Evolutionary conservation across 1,140 invertebrate species (phyloP), one percentile per base, ranked within the genome.

Genomic region (Macrobrachium rosenbergii): DNA sequence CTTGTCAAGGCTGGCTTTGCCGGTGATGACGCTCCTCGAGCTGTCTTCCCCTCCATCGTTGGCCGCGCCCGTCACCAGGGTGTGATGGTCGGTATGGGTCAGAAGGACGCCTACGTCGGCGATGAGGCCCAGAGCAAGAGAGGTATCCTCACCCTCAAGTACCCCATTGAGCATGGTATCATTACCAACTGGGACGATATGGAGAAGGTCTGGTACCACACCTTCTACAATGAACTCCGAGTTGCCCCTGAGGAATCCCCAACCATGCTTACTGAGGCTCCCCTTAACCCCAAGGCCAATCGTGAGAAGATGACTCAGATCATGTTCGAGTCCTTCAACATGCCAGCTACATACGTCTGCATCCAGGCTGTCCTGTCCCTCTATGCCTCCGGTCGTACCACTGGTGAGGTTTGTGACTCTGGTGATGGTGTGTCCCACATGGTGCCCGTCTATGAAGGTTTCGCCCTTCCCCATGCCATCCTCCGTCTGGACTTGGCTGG

Each of bases 121-220:
- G 97, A 98, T 93, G 97, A 98, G 93, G 97, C 97, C 90, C 96
- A 97, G 93, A 96, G 95, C 94, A 97, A 97, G 93, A 94, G 96
- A 94, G 96, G 96, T 94, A 97, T 98, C 93, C 94, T 98, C 90
- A 98, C 96, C 88, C 93, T 98, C 90, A 97, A 97, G 93, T 98
- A 98, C 94, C 98, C 97, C 89, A 97, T 98, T 93, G 97, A 98
- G 92, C 97, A 98, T 94, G 97, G 97, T 91, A 97, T 98, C 92
- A 96, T 98, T 91, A 98, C 97, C 92, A 98, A 98, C 95, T 98
- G 97, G 97, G 97, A 98, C 91, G 84, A 87, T 64, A 87, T 87
- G 97, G 97, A 98, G 92, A 98, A 98, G 92, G 97, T 98, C 92
- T 98, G 97, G 97, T 97, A 98, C 93, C 96, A 98, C 93, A 96